Evolutionary conservation across 2,797 vertebrate species (phyloP), one percentile per base, ranked within the genome.

Genomic region (Phrynocephalus guinanensis): DNA sequence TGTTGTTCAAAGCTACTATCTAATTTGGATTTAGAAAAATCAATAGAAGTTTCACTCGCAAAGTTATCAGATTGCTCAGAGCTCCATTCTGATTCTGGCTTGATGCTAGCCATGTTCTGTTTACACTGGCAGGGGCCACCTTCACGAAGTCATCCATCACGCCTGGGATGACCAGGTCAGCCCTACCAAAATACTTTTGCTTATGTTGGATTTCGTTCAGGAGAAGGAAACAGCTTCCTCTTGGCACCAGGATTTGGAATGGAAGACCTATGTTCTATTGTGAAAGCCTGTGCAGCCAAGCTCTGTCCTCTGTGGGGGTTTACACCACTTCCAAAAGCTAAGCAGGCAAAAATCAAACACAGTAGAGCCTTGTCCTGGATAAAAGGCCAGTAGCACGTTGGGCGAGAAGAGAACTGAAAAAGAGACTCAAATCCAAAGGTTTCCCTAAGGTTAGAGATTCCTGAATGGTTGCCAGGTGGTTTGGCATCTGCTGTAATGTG

Each of bases 381-480:
- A 84, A 82, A 60, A 81, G 48, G 77, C 83, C 86, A 38, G 68
- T 63, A 81, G 85, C 77, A 90, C 33, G 48, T 81, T 90, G 63
- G 78, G 86, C 63, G 78, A 84, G 82, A 84, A 87, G 82, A 44
- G 82, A 84, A 38, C 38, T 3, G 4, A 84, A 90, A 87, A 63
- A 63, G 15, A 60, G 13, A 82, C 77, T 60, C 48, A 63, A 71
- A 81, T 75, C 63, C 77, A 50, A 67, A 81, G 82, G 89, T 84
- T 81, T 84, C 85, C 85, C 71, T 81, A 50, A 70, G 72, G 89
- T 90, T 77, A 84, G n/a, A 82, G 78, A 81, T 77, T 30, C 28
- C 26, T 87, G 89, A 87, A 22, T 7, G 9, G 9, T 56, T 82
- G 82, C 86, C 86, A 81, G 68, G 89, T 81, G 86, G 77, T 90